Evolutionary conservation across 2,888 invertebrate species (phyloP), one percentile per base, ranked within the genome.

Genomic region (Meliscaeva auricollis): DNA sequence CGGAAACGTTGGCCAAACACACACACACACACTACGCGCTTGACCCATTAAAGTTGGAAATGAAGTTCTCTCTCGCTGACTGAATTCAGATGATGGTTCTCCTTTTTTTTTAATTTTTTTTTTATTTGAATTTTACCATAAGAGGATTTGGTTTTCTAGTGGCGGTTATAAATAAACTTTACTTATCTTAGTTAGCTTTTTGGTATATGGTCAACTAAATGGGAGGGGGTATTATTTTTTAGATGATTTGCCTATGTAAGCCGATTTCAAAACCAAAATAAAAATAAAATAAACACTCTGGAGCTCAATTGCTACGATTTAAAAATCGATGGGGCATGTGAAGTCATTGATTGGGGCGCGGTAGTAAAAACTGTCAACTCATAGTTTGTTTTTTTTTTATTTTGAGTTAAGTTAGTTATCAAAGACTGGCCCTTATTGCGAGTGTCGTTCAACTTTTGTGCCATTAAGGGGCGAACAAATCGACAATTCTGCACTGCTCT

Each of bases 1-100:
- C 78, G 74, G 73, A 83, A 77, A 82, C 73, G 60, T 68, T 41
- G 60, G 60, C 64, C 72, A 77, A 73, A 80, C 68, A 64, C 64
- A 64, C 50, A 58, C 4, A 44, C 46, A 58, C 35, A 35, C 58
- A 44, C 44, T 48, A 35, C 66, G 50, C 56, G 69, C 58, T 78
- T 78, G 83, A 74, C 74, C 83, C 50, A 75, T 64, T 60, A 68
- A 35, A 22, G 54, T 30, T 66, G 62, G 30, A n/a, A 60, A 60
- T 41, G 38, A 22, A 60, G 41, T 41, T 17, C 35, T 38, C 64
- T 32, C 4, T 50, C 41, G 9, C n/a, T 50, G 22, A n/a, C 8
- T 60, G 20, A 20, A 50, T 50, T 50, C 35, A n/a, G 17, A 48
- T 44, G 48, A 35, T 62, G 60, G 22, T 35, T n/a, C 17, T 50